These are phyloP conservation scores for Acronicta aceris DNA, from an alignment of 2,888 invertebrate species.

Conservation along the genomic window DNA sequence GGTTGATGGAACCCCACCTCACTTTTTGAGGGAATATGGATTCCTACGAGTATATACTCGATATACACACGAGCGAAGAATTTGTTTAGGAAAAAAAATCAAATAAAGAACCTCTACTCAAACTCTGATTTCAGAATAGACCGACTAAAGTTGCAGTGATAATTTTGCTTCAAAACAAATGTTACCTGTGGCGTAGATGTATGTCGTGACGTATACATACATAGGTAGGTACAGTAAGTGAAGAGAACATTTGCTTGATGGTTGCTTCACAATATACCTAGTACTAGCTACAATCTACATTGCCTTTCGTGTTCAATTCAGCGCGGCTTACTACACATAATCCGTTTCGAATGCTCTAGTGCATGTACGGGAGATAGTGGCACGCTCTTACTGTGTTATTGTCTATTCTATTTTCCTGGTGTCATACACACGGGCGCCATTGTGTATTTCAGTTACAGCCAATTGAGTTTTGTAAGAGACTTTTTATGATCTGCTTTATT, in stretches of 20 bases:
- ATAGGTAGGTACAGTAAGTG: slow-evolving; percentile 9
- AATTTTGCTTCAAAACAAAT: no score
- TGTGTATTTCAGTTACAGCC: slow-evolving; percentile 13
- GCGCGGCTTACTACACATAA: slow-evolving; percentile 36
- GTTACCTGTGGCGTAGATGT: no score
- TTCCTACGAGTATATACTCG: no score
- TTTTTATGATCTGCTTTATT: no score
- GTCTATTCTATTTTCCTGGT: slow-evolving; percentile 33
- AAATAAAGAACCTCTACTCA: no score
- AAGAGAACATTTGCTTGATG: slow-evolving; percentile 21
- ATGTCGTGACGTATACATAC: no score
- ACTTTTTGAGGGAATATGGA: no score
- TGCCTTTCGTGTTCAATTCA: slow-evolving; percentile 21
- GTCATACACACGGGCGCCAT: not conserved
- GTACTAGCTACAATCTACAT: slow-evolving; percentile 15
- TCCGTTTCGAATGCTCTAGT: slow-evolving; percentile 21
- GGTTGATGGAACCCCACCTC: no score
- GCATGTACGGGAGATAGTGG: slow-evolving; percentile 5
- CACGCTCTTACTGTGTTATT: slow-evolving; percentile 13
- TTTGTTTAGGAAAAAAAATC: no score
- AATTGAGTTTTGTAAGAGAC: not conserved
- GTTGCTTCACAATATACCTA: slow-evolving; percentile 10
- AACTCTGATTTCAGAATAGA: no score
- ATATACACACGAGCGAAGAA: no score
- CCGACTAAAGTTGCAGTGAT: no score